Percentiles rank a stretch among this genome's conserved stretches.
Conservation (phyloP, 2,113 vertebrate genomes). For the Burhinus oedicnemus region DNA sequence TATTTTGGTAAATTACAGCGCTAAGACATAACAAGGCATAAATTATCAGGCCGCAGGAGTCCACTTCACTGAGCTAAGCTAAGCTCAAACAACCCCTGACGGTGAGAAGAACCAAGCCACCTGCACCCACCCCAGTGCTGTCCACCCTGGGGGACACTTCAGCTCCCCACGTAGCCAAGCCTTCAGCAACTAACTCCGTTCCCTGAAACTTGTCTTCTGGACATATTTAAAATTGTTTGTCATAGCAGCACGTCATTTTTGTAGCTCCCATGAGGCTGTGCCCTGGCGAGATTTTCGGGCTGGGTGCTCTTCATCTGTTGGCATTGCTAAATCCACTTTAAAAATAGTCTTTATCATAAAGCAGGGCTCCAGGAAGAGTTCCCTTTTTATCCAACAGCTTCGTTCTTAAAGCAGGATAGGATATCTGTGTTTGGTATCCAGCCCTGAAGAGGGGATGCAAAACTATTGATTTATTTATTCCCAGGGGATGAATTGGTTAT, state of each 20-base stretch:
- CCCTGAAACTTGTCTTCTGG: neutral
- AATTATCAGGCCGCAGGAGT: neutral
- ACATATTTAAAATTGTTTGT: neutral
- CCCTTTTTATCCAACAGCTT: neutral
- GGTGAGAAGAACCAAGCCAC: neutral
- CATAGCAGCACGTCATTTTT: neutral
- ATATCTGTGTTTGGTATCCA: neutral
- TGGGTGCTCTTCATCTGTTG: neutral
- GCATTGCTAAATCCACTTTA: neutral
- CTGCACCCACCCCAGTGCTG: neutral
- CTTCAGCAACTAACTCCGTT: accelerated
- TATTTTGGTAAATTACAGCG: slow-evolving; percentile 14
- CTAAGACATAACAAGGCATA: slow-evolving; percentile 22
- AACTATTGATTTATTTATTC: neutral
- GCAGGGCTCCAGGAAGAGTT: neutral
- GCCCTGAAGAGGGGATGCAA: neutral
- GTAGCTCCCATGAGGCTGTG: accelerated
- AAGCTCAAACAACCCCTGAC: neutral
- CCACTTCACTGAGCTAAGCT: neutral
- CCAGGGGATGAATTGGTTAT: neutral
- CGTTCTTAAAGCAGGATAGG: neutral
- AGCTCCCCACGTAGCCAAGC: neutral
- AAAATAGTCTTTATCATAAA: neutral
- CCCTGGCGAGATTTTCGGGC: neutral
- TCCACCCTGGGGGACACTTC: neutral